Percentiles rank a stretch among this genome's conserved stretches.
phyloP scores from a whole-genome alignment of 2,888 invertebrate species.

The Clistopyga incitator region DNA sequence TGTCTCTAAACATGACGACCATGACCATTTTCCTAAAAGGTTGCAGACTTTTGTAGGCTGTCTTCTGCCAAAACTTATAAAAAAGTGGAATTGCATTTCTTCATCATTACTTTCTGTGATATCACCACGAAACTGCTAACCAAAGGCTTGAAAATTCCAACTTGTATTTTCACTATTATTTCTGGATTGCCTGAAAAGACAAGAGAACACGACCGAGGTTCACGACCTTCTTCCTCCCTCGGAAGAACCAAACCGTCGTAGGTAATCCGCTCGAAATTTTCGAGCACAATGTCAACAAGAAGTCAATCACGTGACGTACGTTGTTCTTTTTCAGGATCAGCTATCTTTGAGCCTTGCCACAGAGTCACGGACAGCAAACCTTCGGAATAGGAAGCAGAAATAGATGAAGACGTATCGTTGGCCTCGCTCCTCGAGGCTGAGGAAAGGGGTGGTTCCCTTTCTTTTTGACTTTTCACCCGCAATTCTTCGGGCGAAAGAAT shows the following conservation, averaged over 20 bases:
- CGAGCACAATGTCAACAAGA: constrained; percentile 41
- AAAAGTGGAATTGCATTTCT: too few relatives aligned
- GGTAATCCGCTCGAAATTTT: constrained; percentile 35
- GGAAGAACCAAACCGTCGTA: background rate
- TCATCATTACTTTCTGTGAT: too few relatives aligned
- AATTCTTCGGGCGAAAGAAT: constrained; percentile 50
- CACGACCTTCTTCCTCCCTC: background rate
- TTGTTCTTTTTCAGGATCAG: constrained; percentile 14
- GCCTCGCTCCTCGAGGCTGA: background rate
- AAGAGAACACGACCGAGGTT: background rate
- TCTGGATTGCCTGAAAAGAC: background rate
- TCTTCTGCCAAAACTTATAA: too few relatives aligned
- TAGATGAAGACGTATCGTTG: constrained; percentile 52
- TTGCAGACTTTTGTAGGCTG: too few relatives aligned
- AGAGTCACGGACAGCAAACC: constrained; percentile 46
- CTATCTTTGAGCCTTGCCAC: constrained; percentile 43
- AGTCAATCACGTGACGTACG: constrained; percentile 14
- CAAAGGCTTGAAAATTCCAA: constrained; percentile 45
- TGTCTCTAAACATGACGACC: too few relatives aligned
- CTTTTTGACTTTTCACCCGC: constrained; percentile 14
- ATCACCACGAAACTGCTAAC: background rate
- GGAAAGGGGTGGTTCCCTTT: constrained; percentile 36
- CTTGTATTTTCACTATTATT: constrained; percentile 70
- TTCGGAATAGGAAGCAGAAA: constrained; percentile 47
- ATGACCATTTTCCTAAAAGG: too few relatives aligned